Conservation (phyloP, 2,888 invertebrate species). For the Tridacna crocea region DNA sequence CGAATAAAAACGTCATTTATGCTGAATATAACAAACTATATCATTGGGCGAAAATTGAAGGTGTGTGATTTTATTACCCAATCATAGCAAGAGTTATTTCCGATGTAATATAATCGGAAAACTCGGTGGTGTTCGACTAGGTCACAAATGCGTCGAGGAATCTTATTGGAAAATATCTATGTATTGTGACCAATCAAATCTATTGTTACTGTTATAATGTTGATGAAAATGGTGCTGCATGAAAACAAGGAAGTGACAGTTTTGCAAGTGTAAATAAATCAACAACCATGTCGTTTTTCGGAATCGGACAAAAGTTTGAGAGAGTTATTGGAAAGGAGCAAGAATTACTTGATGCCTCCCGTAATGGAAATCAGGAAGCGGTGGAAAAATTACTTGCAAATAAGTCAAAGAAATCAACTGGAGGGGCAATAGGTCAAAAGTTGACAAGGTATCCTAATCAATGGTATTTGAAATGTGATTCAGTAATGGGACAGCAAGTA, state of each 20-base stretch:
- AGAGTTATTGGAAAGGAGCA: conserved; percentile 95
- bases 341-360: conserved; percentile 97
- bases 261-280: neutral
- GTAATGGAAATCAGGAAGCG: conserved; percentile 94
- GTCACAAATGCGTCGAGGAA: neutral
- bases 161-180: conserved; percentile 22
- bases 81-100: conserved; percentile 28
- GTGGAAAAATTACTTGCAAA: conserved; percentile 94
- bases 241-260: conserved; percentile 62
- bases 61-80: conserved; percentile 39
- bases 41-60: conserved; percentile 58
- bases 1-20: conserved; percentile 48
- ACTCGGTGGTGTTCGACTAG: neutral
- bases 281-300: conserved; percentile 52
- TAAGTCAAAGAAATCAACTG: conserved; percentile 56
- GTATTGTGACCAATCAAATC: conserved; percentile 42
- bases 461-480: neutral
- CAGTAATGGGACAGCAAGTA: neutral
- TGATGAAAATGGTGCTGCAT: conserved; percentile 56
- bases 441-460: conserved; percentile 53
- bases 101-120: neutral
- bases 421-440: conserved; percentile 58
- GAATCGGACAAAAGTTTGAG: conserved; percentile 57
- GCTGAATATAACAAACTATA: conserved; percentile 23
- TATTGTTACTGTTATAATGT: conserved; percentile 27